A percentile compares a stretch with the other conserved stretches of the same genome.
These are phyloP conservation scores for Lasius platythorax DNA, from an alignment of 2,888 invertebrate genomes.

Conservation along the genomic window DNA sequence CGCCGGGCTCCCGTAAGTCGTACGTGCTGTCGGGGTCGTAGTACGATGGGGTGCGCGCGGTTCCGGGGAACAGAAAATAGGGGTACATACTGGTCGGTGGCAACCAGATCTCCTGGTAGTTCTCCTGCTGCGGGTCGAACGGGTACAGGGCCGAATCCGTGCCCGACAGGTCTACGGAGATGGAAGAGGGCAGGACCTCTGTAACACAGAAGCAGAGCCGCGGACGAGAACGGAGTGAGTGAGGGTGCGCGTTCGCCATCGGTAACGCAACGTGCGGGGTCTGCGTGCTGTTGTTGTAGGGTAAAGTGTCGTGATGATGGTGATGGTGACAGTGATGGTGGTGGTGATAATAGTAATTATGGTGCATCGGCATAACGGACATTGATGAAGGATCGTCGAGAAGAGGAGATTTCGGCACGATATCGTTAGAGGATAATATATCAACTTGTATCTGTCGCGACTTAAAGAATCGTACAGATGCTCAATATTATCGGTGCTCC, in stretches of 20 bases:
- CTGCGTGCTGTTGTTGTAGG: conserved; percentile 61
- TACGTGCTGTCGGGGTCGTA: conserved; percentile 79
- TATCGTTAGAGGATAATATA: neutral
- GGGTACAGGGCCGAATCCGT: conserved; percentile 88
- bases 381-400: conserved; percentile 23
- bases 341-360: conserved; percentile 41
- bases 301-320: conserved; percentile 46
- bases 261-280: conserved; percentile 70
- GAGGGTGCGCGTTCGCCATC: conserved; percentile 74
- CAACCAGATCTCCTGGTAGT: conserved; percentile 88
- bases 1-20: conserved; percentile 75
- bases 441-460: neutral
- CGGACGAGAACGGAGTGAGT: conserved; percentile 82
- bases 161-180: conserved; percentile 87
- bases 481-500: conserved; percentile 2
- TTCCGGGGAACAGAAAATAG: conserved; percentile 89
- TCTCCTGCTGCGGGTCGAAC: conserved; percentile 87
- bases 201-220: conserved; percentile 87
- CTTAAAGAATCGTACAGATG: conserved; percentile 25
- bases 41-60: conserved; percentile 84
- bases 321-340: conserved; percentile 42
- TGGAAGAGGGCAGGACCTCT: conserved; percentile 87
- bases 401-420: conserved; percentile 16
- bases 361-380: conserved; percentile 33
- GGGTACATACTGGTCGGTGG: conserved; percentile 87